Percentiles rank a stretch among this genome's conserved stretches.
Conservation (phyloP, 1,140 invertebrate genomes). For the Nephotettix cincticeps region DNA sequence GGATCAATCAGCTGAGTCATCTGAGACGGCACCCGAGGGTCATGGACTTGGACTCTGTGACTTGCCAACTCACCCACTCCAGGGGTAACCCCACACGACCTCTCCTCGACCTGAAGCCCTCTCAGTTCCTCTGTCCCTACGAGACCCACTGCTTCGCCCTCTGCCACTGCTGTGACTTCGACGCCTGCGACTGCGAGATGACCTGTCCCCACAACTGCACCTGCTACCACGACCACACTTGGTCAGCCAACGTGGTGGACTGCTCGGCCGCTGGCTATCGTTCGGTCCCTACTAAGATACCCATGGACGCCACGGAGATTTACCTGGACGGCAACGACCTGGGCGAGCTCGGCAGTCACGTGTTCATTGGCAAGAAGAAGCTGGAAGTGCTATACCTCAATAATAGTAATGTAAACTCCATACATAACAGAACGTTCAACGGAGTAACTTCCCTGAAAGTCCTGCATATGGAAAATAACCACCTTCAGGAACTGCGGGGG, state of each 20-base stretch:
- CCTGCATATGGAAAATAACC: slow-evolving; percentile 55
- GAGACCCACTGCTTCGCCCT: slow-evolving; percentile 57
- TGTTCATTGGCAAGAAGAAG: slow-evolving; percentile 58
- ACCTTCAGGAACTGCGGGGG: slow-evolving; percentile 50
- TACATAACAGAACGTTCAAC: slow-evolving; percentile 58
- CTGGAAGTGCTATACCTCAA: slow-evolving; percentile 54
- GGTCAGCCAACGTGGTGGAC: slow-evolving; percentile 56
- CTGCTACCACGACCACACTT: slow-evolving; percentile 55
- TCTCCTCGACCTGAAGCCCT: slow-evolving; percentile 66
- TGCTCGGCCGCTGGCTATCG: slow-evolving; percentile 48
- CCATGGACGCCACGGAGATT: slow-evolving; percentile 59
- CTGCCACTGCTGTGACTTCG: slow-evolving; percentile 65
- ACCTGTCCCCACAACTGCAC: slow-evolving; percentile 55
- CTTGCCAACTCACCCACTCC: slow-evolving; percentile 44
- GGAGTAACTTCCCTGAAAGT: slow-evolving; percentile 50
- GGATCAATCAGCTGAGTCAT: slow-evolving; percentile 68
- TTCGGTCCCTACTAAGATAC: slow-evolving; percentile 52
- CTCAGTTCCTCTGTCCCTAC: slow-evolving; percentile 64
- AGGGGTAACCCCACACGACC: slow-evolving; percentile 45
- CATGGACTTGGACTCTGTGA: slow-evolving; percentile 48
- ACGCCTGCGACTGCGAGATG: slow-evolving; percentile 60
- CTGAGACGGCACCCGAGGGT: slow-evolving; percentile 52
- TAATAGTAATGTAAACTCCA: slow-evolving; percentile 49
- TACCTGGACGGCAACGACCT: slow-evolving; percentile 57
- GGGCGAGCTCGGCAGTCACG: slow-evolving; percentile 50